Evolutionary conservation across 2,797 vertebrate species (phyloP), one percentile per base, ranked within the genome.

Genomic region (Neopelma chrysocephalum): DNA sequence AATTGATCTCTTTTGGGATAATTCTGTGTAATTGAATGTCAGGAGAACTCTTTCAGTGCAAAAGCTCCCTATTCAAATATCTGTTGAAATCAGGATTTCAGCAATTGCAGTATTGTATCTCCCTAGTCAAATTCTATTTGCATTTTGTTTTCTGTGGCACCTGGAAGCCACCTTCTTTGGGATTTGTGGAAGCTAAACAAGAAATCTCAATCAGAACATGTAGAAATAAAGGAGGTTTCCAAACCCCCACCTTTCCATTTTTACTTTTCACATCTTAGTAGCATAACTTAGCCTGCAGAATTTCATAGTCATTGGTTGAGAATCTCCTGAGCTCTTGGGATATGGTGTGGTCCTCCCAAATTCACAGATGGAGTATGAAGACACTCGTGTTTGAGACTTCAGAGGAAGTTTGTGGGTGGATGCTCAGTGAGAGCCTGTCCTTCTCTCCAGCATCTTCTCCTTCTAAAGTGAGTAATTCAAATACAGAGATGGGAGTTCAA

Each of bases 161-260:
- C 58, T 87, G 58, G 31, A 89, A 87, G 45, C 27, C 3, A 32
- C 31, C 19, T 40, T 61, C 50, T 21, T 45, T 48, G 62, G 12
- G 56, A 22, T 57, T 79, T 32, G 12, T 58, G 16, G 70, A 65
- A 92, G 65, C 29, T 21, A 36, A 38, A 86, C 48, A 80, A 77
- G 51, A 64, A 77, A 34, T 17, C 17, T 62, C 18, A n/a, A 9
- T 85, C 5, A 23, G 58, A 60, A 45, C 17, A 27, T 34, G 56
- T 11, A 32, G 38, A 65, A 89, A 42, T 40, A 21, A 75, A 82
- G 54, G 54, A 72, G 57, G 19, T 82, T 78, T 75, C 51, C 57
- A 57, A 32, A 12, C 9, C 15, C 14, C 23, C 0, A 0, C 48
- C 58, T 82, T 48, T 31, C 27, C 0, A 0, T 53, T 50, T 85